Evolutionary conservation across 2,113 vertebrate species (phyloP).

Genomic region (Rhinolophus sinicus): DNA sequence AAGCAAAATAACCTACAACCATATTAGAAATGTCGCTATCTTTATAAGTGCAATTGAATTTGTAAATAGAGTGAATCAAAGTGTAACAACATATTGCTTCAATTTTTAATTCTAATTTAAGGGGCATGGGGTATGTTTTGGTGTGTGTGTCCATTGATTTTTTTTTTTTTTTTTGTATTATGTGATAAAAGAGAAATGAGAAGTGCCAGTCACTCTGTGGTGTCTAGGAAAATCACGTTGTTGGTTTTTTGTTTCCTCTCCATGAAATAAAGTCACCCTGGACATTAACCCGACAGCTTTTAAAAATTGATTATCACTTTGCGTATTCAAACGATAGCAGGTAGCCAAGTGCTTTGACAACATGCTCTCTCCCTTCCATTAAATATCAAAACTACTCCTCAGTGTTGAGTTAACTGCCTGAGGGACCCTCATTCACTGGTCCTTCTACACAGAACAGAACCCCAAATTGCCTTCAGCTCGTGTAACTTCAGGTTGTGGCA

Average conservation of each 20-base stretch:
- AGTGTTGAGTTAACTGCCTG: background rate
- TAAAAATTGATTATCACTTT: slow-evolving; percentile 22
- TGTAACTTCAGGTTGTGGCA: rapidly evolving
- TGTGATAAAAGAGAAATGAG: slow-evolving; percentile 54
- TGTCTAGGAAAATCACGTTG: slow-evolving; percentile 41
- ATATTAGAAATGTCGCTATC: slow-evolving; percentile 75
- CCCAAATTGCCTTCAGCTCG: background rate
- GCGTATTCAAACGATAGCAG: background rate
- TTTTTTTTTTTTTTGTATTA: background rate
- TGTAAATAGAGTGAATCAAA: slow-evolving; percentile 76
- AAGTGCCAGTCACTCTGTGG: background rate
- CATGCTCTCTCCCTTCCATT: background rate
- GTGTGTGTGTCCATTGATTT: slow-evolving; percentile 52
- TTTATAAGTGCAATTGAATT: slow-evolving; percentile 82
- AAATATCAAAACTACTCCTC: background rate
- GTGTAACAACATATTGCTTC: slow-evolving; percentile 53
- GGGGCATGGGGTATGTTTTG: background rate
- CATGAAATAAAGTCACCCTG: slow-evolving; percentile 73
- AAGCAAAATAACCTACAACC: slow-evolving; percentile 75
- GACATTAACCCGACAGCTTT: slow-evolving; percentile 17
- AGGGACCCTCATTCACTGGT: too few species aligned
- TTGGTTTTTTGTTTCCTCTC: background rate
- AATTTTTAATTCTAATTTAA: slow-evolving; percentile 67
- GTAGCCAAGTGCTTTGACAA: background rate
- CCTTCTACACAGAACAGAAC: background rate